Evolutionary conservation across 2,888 invertebrate genomes (phyloP).

Genomic region (Heliconius charithonia): DNA sequence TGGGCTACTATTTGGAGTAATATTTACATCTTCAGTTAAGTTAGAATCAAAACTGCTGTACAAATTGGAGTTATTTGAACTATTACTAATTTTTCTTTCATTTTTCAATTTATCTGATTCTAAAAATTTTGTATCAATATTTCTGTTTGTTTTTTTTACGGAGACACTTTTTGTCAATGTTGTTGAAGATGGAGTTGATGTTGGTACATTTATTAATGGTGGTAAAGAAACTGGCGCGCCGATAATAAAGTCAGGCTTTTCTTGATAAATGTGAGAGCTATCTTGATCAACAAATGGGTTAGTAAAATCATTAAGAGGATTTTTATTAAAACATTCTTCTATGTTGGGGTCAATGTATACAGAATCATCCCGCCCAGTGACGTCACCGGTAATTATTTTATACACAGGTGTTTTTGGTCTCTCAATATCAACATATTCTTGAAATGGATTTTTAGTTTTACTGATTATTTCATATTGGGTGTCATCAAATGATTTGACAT

Average conservation of each 20-base stretch:
- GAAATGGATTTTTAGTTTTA: slow-evolving; percentile 42
- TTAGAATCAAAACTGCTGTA: slow-evolving; percentile 65
- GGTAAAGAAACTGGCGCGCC: slow-evolving; percentile 81
- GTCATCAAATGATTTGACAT: slow-evolving; percentile 35
- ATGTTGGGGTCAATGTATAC: slow-evolving; percentile 59
- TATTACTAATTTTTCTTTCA: slow-evolving; percentile 47
- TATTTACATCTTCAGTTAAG: slow-evolving; percentile 45
- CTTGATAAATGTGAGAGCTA: slow-evolving; percentile 23
- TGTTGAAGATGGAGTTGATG: slow-evolving; percentile 52
- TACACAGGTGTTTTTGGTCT: slow-evolving; percentile 75
- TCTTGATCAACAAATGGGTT: slow-evolving; percentile 66
- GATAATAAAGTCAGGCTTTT: slow-evolving; percentile 76
- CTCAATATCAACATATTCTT: slow-evolving; percentile 49
- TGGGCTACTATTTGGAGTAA: slow-evolving; percentile 50
- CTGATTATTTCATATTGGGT: slow-evolving; percentile 24
- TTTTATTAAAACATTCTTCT: slow-evolving; percentile 55
- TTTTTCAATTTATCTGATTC: slow-evolving; percentile 50
- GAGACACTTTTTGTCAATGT: slow-evolving; percentile 16
- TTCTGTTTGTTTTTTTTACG: slow-evolving; percentile 19
- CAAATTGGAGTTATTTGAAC: slow-evolving; percentile 58
- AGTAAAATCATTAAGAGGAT: slow-evolving; percentile 64
- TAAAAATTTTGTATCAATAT: slow-evolving; percentile 15
- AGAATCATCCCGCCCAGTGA: slow-evolving; percentile 60
- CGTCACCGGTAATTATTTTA: slow-evolving; percentile 70
- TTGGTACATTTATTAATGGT: slow-evolving; percentile 64